Evolutionary conservation across 2,113 vertebrate species (phyloP), one percentile per base, ranked within the genome.

Genomic region (Meriones unguiculatus): DNA sequence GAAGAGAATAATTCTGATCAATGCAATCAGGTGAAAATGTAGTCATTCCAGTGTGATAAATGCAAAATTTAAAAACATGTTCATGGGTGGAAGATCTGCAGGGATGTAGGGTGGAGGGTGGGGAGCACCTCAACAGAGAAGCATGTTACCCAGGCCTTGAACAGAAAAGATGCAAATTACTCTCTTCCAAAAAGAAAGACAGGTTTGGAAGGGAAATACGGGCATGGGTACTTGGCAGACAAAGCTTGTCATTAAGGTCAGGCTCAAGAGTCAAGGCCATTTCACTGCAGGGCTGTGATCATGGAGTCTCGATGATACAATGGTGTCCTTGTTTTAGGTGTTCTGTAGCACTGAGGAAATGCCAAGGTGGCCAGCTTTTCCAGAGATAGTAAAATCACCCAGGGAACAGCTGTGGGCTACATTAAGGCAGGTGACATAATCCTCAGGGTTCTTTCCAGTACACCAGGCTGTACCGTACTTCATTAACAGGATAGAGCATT

Each of bases 161-260:
- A 82, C 38, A 15, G 84, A 85, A 87, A 50, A 69, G 73, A 35
- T 32, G 54, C 41, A 81, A 67, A 50, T 87, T 38, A 18, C 24
- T 90, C 67, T 86, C 64, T 90, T 69, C 25, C 4, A 64, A 30
- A 76, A n/a, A 93, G 9, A 85, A 54, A 93, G 78, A 85, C 18
- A n/a, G 10, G n/a, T 80, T 32, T 46, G 2, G 24, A 76, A 14
- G 88, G 76, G 82, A 85, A 18, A 69, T 82, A 5, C 0, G 18
- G 59, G 28, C 46, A 12, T 18, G 6, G 28, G n/a, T 73, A 69
- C 41, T 65, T 54, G 28, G 22, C 30, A 28, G 30, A 65, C 38
- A 85, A 70, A 88, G n/a, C 62, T 57, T 38, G 35, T 35, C 18
- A 57, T 17, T 73, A 11, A 67, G 50, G 12, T 41, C 9, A 77